These are phyloP conservation scores for Chlamydotis undulata DNA, from an alignment of 2,113 vertebrate genomes.

Conservation along the genomic window DNA sequence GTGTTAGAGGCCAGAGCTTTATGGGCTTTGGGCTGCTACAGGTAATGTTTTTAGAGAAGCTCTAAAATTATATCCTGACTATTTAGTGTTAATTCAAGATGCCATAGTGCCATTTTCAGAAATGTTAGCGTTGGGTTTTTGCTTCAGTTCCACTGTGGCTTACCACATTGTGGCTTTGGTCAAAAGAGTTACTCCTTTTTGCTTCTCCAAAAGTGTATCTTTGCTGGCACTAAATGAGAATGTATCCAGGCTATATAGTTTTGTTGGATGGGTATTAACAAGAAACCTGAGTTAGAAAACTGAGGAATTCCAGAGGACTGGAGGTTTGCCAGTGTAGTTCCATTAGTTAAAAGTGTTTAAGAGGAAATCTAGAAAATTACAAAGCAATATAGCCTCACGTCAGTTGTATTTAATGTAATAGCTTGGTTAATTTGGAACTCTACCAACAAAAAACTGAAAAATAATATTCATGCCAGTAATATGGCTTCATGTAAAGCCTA, in stretches of 20 bases:
- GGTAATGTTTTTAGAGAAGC: not conserved
- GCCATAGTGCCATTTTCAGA: not conserved
- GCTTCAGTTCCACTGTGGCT: not conserved
- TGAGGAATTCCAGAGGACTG: not conserved
- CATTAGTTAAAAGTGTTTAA: not conserved
- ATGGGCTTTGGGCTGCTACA: not conserved
- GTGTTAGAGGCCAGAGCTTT: not conserved
- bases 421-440: not conserved
- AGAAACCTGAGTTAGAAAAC: not conserved
- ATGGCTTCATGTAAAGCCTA: not conserved
- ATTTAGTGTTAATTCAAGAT: not conserved
- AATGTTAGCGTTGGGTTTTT: not conserved
- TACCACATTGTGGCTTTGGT: not conserved
- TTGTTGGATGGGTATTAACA: not conserved
- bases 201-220: not conserved
- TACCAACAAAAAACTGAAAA: not conserved
- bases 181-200: not conserved
- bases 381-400: not conserved
- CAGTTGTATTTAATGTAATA: not conserved
- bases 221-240: not conserved
- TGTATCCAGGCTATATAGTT: not conserved
- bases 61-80: not conserved
- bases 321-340: not conserved
- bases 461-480: not conserved
- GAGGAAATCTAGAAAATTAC: not conserved